phyloP scores from a whole-genome alignment of 2,888 invertebrate species.

The Sepioteuthis lessoniana region DNA sequence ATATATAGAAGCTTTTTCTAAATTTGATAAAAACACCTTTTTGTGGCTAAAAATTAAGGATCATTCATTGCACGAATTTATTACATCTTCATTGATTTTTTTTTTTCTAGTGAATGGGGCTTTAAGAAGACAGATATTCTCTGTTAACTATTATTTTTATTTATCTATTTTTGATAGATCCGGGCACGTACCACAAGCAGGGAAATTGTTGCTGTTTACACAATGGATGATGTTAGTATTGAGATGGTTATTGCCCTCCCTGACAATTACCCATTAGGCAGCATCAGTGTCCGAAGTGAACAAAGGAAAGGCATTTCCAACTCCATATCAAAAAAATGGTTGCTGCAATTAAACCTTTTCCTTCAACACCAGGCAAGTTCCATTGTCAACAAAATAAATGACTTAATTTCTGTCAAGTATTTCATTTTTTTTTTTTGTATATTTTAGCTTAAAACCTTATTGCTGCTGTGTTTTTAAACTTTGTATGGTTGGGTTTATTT shows the following conservation, averaged over 20 bases:
- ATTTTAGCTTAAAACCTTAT: too few species aligned
- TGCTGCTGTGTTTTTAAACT: too few species aligned
- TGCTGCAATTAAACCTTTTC: slow-evolving; percentile 88
- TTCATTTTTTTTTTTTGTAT: too few species aligned
- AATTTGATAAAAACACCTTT: too few species aligned
- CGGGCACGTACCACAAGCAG: slow-evolving; percentile 83
- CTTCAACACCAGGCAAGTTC: slow-evolving; percentile 86
- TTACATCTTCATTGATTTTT: too few species aligned
- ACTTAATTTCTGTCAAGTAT: too few species aligned
- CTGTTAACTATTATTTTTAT: neutral
- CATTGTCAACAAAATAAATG: too few species aligned
- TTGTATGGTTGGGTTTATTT: neutral
- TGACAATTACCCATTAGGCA: slow-evolving; percentile 87
- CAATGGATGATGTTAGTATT: slow-evolving; percentile 80
- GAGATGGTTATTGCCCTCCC: slow-evolving; percentile 87
- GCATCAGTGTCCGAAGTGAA: slow-evolving; percentile 81
- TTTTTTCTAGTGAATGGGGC: too few species aligned
- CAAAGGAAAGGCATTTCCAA: slow-evolving; percentile 81
- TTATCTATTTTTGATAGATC: slow-evolving; percentile 77
- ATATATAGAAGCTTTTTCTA: too few species aligned
- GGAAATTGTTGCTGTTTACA: slow-evolving; percentile 87
- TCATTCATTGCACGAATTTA: too few species aligned
- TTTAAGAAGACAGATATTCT: too few species aligned
- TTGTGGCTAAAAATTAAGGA: too few species aligned
- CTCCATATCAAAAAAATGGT: slow-evolving; percentile 83